Evolutionary conservation across 1,140 invertebrate species (phyloP), one percentile per base, ranked within the genome.

Genomic region (Dreissena polymorpha): DNA sequence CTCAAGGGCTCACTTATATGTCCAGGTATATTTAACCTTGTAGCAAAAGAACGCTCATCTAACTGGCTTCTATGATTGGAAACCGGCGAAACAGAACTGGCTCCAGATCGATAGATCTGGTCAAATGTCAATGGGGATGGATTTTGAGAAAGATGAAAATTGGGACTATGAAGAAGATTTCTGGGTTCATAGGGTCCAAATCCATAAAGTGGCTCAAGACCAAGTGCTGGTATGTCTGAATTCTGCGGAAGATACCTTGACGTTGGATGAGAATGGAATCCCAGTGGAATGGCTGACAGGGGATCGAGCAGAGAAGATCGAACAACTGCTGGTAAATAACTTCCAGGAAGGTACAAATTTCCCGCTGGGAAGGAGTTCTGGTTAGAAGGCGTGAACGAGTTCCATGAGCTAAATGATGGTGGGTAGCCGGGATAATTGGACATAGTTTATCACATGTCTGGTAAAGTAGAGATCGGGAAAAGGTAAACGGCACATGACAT

Each of bases 371-470:
- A 82, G 49, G 79, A 21, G 53, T n/a, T 74, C 65, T 71, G 65
- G 53, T 50, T 78, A 68, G 79, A 49, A 63, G 79, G 29, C n/a
- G 57, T 73, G 23, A 67, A 68, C 60, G 68, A 64, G 21, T 74
- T 55, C 71, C 70, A 73, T 73, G 79, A 18, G 60, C 49, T 82
- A 82, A 82, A 82, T 73, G 79, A 71, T 25, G 73, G 73, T 82
- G 79, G 79, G 57, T 72, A 82, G 57, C 79, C 79, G 74, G 79
- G 79, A 68, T 39, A 82, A 82, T 82, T 63, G 68, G 79, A 82
- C 79, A 82, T 82, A 82, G 68, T 82, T 82, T 53, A 82, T 72
- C 69, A 82, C 79, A 82, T 68, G 72, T 67, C 65, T 55, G 79
- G 67, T 53, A n/a, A 68, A 70, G 65, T 73, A 68, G 71, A 67